These are phyloP conservation scores for Dreissena rostriformis DNA, from an alignment of 1,140 invertebrate species.

Conservation along the genomic window DNA sequence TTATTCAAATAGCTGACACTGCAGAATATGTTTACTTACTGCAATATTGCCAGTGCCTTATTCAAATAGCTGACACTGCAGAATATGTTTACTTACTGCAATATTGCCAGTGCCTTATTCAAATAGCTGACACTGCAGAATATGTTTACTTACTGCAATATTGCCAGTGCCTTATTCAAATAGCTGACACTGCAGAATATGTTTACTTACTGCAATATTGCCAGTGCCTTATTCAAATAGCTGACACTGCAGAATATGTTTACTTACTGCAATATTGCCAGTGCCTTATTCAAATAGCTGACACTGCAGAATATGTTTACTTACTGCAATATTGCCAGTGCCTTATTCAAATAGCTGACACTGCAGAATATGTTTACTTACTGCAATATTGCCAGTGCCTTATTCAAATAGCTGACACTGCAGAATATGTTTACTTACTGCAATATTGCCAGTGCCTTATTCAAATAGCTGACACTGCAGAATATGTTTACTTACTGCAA, in stretches of 20 bases:
- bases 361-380: slow-evolving; percentile 66
- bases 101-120: slow-evolving; percentile 75
- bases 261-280: slow-evolving; percentile 77
- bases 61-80: slow-evolving; percentile 74
- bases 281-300: slow-evolving; percentile 76
- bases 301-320: slow-evolving; percentile 60
- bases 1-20: slow-evolving; percentile 74
- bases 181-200: slow-evolving; percentile 64
- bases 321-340: slow-evolving; percentile 78
- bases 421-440: slow-evolving; percentile 70
- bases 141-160: slow-evolving; percentile 75
- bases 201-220: slow-evolving; percentile 76
- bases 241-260: slow-evolving; percentile 60
- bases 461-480: slow-evolving; percentile 72
- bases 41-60: slow-evolving; percentile 75
- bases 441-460: slow-evolving; percentile 76
- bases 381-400: slow-evolving; percentile 77
- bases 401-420: slow-evolving; percentile 74
- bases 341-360: slow-evolving; percentile 75
- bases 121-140: slow-evolving; percentile 71
- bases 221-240: slow-evolving; percentile 76
- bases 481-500: slow-evolving; percentile 72
- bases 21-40: slow-evolving; percentile 70
- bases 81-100: slow-evolving; percentile 71
- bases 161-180: slow-evolving; percentile 75